Conservation (phyloP, 1,140 invertebrate species). For the Ips nitidus region DNA sequence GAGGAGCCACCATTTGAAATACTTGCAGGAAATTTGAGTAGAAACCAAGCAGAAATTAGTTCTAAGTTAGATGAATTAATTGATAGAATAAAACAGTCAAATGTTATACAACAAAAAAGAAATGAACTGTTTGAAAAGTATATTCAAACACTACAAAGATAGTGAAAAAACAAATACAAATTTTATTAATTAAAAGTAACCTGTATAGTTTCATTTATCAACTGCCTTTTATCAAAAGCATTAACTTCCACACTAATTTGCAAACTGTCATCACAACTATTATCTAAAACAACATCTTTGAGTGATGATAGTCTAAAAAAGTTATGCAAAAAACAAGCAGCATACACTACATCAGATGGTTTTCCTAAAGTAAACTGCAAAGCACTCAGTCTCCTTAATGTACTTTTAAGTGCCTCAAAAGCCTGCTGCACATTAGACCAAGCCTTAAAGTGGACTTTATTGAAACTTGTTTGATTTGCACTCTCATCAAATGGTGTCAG, state of each 20-base stretch:
- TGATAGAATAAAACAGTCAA: background rate
- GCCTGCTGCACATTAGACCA: background rate
- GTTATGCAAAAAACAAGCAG: background rate
- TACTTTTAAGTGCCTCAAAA: background rate
- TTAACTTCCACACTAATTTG: background rate
- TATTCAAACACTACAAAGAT: background rate
- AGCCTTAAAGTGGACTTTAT: background rate
- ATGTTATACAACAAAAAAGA: background rate
- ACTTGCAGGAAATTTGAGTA: background rate
- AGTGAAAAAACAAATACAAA: too few species aligned
- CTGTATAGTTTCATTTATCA: background rate
- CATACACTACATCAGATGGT: background rate
- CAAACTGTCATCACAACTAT: background rate
- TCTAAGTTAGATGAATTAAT: background rate
- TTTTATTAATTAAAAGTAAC: background rate
- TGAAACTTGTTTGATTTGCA: background rate
- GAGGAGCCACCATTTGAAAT: background rate
- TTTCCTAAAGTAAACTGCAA: background rate
- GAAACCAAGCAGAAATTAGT: background rate
- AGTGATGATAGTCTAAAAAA: background rate
- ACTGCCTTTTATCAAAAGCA: background rate
- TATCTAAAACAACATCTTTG: too few species aligned
- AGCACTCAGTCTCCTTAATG: background rate
- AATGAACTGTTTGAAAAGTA: slow-evolving; percentile 4
- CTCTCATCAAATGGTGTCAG: background rate